These are phyloP conservation scores for Bombyx huttoni DNA, from an alignment of 2,888 invertebrate species.

Conservation along the genomic window DNA sequence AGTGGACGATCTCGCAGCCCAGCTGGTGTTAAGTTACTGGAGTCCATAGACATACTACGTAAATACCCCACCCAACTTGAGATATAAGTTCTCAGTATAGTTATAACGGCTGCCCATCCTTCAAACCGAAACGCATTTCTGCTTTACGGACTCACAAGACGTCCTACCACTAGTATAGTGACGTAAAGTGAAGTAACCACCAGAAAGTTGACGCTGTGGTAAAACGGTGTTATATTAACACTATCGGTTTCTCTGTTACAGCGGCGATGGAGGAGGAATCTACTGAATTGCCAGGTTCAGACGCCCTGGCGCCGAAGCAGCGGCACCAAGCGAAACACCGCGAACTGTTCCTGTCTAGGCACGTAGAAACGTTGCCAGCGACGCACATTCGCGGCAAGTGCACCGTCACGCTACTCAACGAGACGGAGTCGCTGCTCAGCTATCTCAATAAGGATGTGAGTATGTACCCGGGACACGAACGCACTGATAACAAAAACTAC, in stretches of 20 bases:
- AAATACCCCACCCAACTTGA: no score
- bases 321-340: slow-evolving; percentile 97
- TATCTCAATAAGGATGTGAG: slow-evolving; percentile 96
- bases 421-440: slow-evolving; percentile 96
- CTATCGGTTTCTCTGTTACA: slow-evolving; percentile 23
- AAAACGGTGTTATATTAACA: not conserved
- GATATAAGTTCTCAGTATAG: no score
- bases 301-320: slow-evolving; percentile 85
- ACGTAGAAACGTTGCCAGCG: slow-evolving; percentile 97
- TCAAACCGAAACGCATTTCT: no score
- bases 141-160: no score
- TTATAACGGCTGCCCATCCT: no score
- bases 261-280: slow-evolving; percentile 80
- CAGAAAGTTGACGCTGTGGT: no score
- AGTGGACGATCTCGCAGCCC: no score
- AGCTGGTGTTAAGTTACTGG: no score
- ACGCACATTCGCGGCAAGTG: slow-evolving; percentile 99
- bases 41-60: no score
- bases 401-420: slow-evolving; percentile 97
- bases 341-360: slow-evolving; percentile 97
- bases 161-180: no score
- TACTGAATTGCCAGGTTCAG: slow-evolving; percentile 72
- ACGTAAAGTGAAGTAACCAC: no score
- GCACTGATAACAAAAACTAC: not conserved
- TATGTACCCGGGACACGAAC: slow-evolving; percentile 46